These are phyloP conservation scores for Paramormyrops kingsleyae DNA, from an alignment of 2,113 vertebrate species.

Conservation along the genomic window DNA sequence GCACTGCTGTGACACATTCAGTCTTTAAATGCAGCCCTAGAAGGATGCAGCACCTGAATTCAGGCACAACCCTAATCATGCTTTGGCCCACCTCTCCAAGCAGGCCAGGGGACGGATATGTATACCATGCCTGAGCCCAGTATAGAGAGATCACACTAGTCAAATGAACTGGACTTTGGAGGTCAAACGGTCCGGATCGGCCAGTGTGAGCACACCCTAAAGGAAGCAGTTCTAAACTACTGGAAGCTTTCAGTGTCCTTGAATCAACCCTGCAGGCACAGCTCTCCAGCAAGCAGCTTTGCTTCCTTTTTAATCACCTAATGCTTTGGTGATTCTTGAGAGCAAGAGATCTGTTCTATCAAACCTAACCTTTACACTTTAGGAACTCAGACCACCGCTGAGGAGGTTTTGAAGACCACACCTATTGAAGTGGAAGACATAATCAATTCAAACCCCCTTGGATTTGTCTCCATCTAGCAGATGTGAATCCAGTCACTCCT, in stretches of 20 bases:
- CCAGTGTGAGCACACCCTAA: neutral
- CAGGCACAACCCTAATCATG: neutral
- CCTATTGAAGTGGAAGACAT: neutral
- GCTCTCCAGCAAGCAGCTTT: neutral
- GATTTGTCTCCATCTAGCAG: neutral
- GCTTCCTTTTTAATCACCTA: neutral
- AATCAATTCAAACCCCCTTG: neutral
- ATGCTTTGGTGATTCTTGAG: neutral
- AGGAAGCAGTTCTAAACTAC: neutral
- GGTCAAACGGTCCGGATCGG: neutral
- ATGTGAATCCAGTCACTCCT: neutral
- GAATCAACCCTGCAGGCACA: neutral
- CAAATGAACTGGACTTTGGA: neutral
- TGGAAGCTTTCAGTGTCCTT: neutral
- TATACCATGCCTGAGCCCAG: neutral
- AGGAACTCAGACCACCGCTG: neutral
- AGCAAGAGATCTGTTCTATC: neutral
- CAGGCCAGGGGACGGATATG: neutral
- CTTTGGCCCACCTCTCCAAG: neutral
- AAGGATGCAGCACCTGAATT: too few relatives aligned
- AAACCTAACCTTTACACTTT: neutral
- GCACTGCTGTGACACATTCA: too few relatives aligned
- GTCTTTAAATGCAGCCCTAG: too few relatives aligned
- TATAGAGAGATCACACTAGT: neutral
- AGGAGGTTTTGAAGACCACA: neutral